Evolutionary conservation across 2,888 invertebrate genomes (phyloP), one percentile per base, ranked within the genome.

Genomic region (Drosophila recens): DNA sequence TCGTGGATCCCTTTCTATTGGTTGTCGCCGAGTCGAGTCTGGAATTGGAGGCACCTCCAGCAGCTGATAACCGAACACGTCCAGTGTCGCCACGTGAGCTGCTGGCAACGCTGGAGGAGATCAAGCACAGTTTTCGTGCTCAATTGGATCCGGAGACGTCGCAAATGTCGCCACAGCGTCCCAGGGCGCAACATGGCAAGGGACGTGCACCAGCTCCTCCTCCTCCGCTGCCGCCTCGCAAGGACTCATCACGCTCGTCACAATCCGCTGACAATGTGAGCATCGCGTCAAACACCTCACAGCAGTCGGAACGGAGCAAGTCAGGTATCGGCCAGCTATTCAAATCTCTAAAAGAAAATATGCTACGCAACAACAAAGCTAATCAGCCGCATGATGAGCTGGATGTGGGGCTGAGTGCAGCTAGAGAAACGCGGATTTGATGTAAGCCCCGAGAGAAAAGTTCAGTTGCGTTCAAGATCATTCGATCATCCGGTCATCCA

Each of bases 191-290:
- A 20, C 92, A 92, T 68, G 87, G 82, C 20, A 93, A 93, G 67
- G 92, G 93, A 3, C 90, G 87, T 62, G 93, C 93, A 17, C 87
- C 86, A 5, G 87, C 93, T 2, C 85, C 88, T 4, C 92, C 93
- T 3, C 85, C 88, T 5, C 92, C 92, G 0, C 81, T 92, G 56
- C 66, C 80, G 23, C 72, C 75, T 0, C 71, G 72, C 5, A 64
- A 43, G 33, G 72, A 72, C 0, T 40, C 46, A 0, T 40, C 46
- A 15, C 54, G 56, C 4, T 3, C 27, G 3, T 45, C 42, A 30
- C 40, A 15, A 6, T 13, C 56, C 1, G 64, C 42, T 27, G 81
- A 88, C 68, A 77, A 63, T 45, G 66, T 73, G 48, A 76, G 79
- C 63, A 46, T 73, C 38, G 66, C 59, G 56, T 87, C 79, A 61